Evolutionary conservation across 1,140 invertebrate genomes (phyloP).

Genomic region (Atta colombica): DNA sequence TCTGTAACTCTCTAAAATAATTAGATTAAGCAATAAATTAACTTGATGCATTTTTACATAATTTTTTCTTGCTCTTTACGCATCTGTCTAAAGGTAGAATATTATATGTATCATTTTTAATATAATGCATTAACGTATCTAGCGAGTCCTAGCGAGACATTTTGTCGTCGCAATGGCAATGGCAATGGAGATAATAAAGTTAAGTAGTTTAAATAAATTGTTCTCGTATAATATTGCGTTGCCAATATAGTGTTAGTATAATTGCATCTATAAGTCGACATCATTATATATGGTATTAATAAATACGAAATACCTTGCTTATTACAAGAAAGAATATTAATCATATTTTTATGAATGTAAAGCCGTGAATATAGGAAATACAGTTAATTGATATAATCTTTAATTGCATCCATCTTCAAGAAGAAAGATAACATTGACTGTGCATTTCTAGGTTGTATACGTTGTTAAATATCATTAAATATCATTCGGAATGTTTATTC

Average conservation of each 20-base stretch:
- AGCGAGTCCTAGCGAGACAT: conserved; percentile 40
- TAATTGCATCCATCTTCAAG: conserved; percentile 20
- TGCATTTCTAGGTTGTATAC: conserved; percentile 42
- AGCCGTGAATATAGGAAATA: conserved; percentile 8
- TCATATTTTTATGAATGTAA: not conserved
- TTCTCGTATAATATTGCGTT: conserved; percentile 32
- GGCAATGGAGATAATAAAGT: conserved; percentile 39
- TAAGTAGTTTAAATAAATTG: conserved; percentile 31
- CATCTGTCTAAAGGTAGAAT: not conserved
- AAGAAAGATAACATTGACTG: not conserved
- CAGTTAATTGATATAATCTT: not conserved
- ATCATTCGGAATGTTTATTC: not conserved
- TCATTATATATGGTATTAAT: not conserved
- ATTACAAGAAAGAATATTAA: not conserved
- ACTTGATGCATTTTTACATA: not conserved
- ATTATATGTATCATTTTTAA: conserved; percentile 19
- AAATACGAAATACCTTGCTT: conserved; percentile 6
- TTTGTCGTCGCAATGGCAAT: not conserved
- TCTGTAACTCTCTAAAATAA: not conserved
- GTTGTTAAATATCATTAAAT: not conserved
- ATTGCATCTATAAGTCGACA: not conserved
- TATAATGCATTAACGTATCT: conserved; percentile 64
- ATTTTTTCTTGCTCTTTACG: not conserved
- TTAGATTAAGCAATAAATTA: not conserved
- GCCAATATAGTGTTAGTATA: not conserved